phyloP scores from a whole-genome alignment of 2,888 invertebrate genomes.

The Macrophya annulata region DNA sequence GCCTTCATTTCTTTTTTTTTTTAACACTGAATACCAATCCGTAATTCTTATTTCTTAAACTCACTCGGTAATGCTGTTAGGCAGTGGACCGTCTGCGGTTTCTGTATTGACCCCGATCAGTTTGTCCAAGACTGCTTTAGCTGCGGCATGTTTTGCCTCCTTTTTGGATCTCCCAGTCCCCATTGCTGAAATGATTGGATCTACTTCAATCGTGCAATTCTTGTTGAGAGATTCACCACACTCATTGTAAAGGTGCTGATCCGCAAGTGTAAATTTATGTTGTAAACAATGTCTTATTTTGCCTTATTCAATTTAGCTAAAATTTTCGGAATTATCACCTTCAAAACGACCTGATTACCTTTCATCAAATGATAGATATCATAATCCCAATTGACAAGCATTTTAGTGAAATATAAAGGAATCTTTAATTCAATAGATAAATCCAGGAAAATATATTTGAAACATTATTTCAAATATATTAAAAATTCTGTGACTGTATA shows the following conservation, averaged over 20 bases:
- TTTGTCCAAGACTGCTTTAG: conserved; percentile 93
- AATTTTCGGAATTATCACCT: too few relatives aligned
- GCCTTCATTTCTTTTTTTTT: neutral
- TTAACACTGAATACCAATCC: neutral
- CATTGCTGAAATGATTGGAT: conserved; percentile 84
- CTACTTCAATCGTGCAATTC: conserved; percentile 72
- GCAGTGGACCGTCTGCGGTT: conserved; percentile 70
- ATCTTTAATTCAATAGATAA: neutral
- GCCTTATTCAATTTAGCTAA: too few relatives aligned
- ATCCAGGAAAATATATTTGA: neutral
- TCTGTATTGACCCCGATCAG: conserved; percentile 87
- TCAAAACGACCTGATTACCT: too few relatives aligned
- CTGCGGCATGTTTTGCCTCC: conserved; percentile 98
- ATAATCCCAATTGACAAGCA: too few relatives aligned
- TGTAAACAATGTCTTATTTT: too few relatives aligned
- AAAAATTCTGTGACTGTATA: neutral
- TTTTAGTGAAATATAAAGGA: too few relatives aligned
- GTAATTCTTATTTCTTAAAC: conserved; percentile 55
- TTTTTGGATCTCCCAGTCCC: conserved; percentile 97
- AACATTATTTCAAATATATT: neutral
- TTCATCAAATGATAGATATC: too few relatives aligned
- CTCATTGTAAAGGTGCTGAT: conserved; percentile 7
- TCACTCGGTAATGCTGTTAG: conserved; percentile 76
- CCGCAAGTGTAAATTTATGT: neutral
- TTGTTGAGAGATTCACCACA: conserved; percentile 62